Evolutionary conservation across 2,888 invertebrate genomes (phyloP), one percentile per base, ranked within the genome.

Genomic region (Pandemis heparana): DNA sequence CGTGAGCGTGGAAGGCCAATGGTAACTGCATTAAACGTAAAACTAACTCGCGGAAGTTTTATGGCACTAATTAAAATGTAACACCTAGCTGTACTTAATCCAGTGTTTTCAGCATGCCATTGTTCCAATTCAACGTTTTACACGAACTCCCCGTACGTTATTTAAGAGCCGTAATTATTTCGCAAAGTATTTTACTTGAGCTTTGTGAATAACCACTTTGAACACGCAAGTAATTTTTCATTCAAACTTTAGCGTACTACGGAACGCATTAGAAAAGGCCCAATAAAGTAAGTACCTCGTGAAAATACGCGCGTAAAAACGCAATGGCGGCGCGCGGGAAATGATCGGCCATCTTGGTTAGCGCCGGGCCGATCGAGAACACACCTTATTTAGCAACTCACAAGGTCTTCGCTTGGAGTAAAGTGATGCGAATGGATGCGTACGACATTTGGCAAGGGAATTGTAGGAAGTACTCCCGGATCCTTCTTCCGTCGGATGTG

Each of bases 401-500:
- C 61, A 74, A 51, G 67, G 32, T 67, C 61, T 70, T 38, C 56
- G 53, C 32, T 18, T n/a, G 38, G 7, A 51, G 71, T 70, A 74
- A 64, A 70, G 71, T 39, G 14, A 65, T 71, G 51, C 75, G 75
- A 74, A 73, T 76, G 73, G 78, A 78, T 80, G 79, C 81, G 79
- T 81, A 78, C 78, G 78, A 79, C 79, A 82, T 82, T 84, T 79
- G 84, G 82, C 80, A 75, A 79, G 80, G 79, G 80, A 82, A 81
- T 84, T 78, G 83, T 78, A 79, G 82, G 82, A 82, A 82, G 81
- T 80, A 78, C 80, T 80, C 78, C 78, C 67, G 78, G 75, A 76
- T 78, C 75, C 77, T 75, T 79, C 79, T 80, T 82, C 81, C 85
- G 80, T 76, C 80, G 84, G 84, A 82, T 81, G 83, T 82, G 85